Evolutionary conservation across 2,113 vertebrate genomes (phyloP), one percentile per base, ranked within the genome.

Genomic region (Budorcas taxicolor): DNA sequence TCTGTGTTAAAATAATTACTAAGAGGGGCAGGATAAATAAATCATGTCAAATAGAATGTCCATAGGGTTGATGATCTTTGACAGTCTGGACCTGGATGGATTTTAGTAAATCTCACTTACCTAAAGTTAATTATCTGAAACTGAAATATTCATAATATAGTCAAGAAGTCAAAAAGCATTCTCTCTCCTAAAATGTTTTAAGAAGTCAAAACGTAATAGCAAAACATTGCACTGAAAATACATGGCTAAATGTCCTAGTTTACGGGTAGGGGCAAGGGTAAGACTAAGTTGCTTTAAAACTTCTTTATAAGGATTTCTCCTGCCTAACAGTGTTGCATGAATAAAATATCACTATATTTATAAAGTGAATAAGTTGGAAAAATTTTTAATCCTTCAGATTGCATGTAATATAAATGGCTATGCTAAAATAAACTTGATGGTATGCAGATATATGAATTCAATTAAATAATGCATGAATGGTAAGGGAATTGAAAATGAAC

Each of bases 321-420:
- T 57, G 57, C 17, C 21, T 87, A 64, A 64, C 7, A 93, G 64
- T 27, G 16, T 2, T 27, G 3, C 71, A 45, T 90, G 45, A 95
- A 90, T 57, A 91, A 96, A 67, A 92, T 58, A 81, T 40, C n/a
- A 80, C 19, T 36, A n/a, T 52, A 90, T 80, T 94, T 95, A 81
- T 84, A 88, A 91, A 86, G 6, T 40, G 17, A 95, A 52, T 95
- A 81, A 71, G 12, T 5, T 88, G 6, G 21, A 92, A 94, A 92
- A 16, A 8, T 29, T 67, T 78, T 52, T 71, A 4, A 67, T 84
- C 89, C n/a, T 87, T 50, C 47, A 94, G 11, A 52, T 90, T 64
- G 0, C 16, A 57, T 45, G 29, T 87, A 23, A 53, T 86, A 58
- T 95, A 81, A 78, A 89, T 74, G 29, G 2, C 6, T 92, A 19